Base-by-base conservation (phyloP, 2,797 vertebrate genomes). In the Helarctos malayanus region DNA sequence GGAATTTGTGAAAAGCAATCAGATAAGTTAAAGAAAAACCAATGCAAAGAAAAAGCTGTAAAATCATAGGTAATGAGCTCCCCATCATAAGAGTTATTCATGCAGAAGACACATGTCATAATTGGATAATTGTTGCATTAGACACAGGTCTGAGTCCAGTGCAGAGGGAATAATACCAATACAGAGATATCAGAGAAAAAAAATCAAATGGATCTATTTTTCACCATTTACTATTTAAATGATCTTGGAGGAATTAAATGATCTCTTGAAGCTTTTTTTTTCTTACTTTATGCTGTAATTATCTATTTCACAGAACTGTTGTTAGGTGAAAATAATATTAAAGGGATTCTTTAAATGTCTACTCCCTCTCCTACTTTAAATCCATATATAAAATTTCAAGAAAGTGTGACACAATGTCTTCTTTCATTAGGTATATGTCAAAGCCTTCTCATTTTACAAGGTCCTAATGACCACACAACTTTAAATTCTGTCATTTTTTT, bases 301-400 rank as follows among this genome's bases (percentile, higher is more conserved):
- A 71, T 16, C 35, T 54, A 83, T 87, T 56, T 91, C n/a, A 69
- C 19, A 35, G 63, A 41, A 65, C 32, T 41, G n/a, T 13, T 56
- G 8, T 59, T 83, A 91, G 47, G 56, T 78, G 87, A 78, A 86
- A 93, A 79, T 52, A 29, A n/a, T 68, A 85, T 41, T 52, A 86
- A 86, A 91, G 21, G 14, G 57, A 18, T 75, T 86, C n/a, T 65
- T 89, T 38, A 79, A 61, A 73, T 76, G 29, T 54, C 45, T 15
- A 71, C 75, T 91, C 49, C 71, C 16, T 91, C 78, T 78, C 45
- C 63, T 76, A 76, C 19, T 32, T 83, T 63, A 78, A 93, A 92
- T 61, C 14, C 54, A 38, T 68, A 96, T 27, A 68, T 63, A 76
- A 92, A 78, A 89, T 49, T 84, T 63, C 27, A 81, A 94, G 85